These are phyloP conservation scores for Dendrolimus punctatus DNA, from an alignment of 1,140 invertebrate genomes.

Conservation along the genomic window DNA sequence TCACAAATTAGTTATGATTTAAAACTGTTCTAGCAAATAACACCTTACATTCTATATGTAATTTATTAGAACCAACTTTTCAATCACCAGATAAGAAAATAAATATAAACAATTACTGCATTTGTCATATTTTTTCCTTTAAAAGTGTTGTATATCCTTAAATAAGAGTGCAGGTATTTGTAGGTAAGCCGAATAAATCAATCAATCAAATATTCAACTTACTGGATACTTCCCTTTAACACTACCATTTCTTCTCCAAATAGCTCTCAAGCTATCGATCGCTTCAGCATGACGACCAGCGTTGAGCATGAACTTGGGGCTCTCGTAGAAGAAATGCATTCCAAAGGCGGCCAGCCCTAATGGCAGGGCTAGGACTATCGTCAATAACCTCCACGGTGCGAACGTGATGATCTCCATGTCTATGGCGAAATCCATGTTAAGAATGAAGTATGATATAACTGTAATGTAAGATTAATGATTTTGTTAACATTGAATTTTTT, in stretches of 20 bases:
- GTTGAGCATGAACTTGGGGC: slow-evolving; percentile 76
- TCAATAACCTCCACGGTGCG: slow-evolving; percentile 3
- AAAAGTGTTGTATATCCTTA: background rate
- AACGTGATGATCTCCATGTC: background rate
- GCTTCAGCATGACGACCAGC: slow-evolving; percentile 68
- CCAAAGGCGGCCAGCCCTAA: slow-evolving; percentile 58
- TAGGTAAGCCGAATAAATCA: background rate
- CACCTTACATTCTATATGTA: too few species aligned
- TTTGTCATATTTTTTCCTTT: too few species aligned
- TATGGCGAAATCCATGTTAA: slow-evolving; percentile 5
- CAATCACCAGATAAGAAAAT: too few species aligned
- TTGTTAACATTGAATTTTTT: too few species aligned
- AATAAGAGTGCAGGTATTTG: too few species aligned
- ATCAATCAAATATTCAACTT: background rate
- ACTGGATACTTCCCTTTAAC: slow-evolving; percentile 42
- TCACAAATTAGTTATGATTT: too few species aligned
- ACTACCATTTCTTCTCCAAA: slow-evolving; percentile 59
- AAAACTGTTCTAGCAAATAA: too few species aligned
- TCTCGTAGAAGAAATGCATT: slow-evolving; percentile 76
- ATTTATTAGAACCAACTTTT: too few species aligned
- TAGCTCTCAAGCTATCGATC: slow-evolving; percentile 62
- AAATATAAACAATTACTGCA: too few species aligned
- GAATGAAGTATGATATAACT: slow-evolving; percentile 52
- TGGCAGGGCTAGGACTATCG: background rate
- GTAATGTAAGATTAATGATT: slow-evolving; percentile 8